Conservation (phyloP, 2,113 vertebrate genomes). For the Puntigrus tetrazona region DNA sequence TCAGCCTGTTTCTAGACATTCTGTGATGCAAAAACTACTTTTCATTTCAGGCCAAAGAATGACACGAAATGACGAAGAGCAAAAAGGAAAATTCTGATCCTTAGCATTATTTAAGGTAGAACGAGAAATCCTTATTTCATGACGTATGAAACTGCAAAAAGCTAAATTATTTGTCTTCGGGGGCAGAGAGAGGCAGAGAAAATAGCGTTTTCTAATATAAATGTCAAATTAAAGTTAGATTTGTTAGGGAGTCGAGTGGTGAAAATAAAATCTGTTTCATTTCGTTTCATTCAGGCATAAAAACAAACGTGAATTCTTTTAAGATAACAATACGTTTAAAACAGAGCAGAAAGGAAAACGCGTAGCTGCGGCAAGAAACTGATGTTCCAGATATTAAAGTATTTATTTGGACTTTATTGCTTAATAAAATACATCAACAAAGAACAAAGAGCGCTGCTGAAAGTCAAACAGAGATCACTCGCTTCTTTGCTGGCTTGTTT, state of each 20-base stretch:
- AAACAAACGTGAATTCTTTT: too few species aligned
- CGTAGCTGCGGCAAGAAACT: constrained; percentile 54
- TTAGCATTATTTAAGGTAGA: neutral
- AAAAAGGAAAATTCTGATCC: neutral
- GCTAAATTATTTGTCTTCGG: neutral
- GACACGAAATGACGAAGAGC: constrained; percentile 54
- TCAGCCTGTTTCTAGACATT: neutral
- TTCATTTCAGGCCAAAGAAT: constrained; percentile 61
- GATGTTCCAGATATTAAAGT: constrained; percentile 55
- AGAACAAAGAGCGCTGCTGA: too few species aligned
- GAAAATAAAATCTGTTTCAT: too few species aligned
- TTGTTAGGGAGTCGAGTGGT: neutral
- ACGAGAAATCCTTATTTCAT: neutral
- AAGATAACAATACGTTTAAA: too few species aligned
- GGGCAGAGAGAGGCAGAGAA: neutral
- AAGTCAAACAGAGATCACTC: too few species aligned
- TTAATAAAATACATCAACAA: neutral
- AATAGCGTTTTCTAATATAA: neutral
- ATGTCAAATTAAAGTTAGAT: neutral
- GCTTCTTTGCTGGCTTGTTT: too few species aligned
- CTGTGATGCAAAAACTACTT: constrained; percentile 21
- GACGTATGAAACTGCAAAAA: neutral
- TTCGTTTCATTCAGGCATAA: too few species aligned
- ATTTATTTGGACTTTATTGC: constrained; percentile 38
- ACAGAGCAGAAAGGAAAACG: neutral